Conservation (phyloP, 2,113 vertebrate genomes). For the Smithornis capensis region DNA sequence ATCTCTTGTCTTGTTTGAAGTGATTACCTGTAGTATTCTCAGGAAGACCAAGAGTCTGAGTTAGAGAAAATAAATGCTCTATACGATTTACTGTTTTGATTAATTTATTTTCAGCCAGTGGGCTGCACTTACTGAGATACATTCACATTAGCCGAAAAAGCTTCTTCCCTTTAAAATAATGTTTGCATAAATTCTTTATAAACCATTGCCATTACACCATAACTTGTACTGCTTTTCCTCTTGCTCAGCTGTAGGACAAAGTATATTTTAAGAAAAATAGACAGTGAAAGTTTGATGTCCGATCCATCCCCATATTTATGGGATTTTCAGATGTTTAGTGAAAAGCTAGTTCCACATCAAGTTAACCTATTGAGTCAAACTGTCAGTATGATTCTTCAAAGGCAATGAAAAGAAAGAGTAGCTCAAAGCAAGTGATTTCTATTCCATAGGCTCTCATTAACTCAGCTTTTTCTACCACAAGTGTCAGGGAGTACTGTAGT, state of each 20-base stretch:
- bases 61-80: neutral
- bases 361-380: conserved; percentile 18
- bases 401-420: neutral
- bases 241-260: neutral
- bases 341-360: neutral
- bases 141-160: neutral
- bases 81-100: neutral
- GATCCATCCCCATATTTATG: neutral
- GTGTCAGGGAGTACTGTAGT: neutral
- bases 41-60: neutral
- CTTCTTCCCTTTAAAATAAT: neutral
- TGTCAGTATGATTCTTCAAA: conserved; percentile 21
- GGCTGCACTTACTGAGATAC: neutral
- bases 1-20: neutral
- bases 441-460: conserved; percentile 3
- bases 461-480: neutral
- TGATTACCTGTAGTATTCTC: neutral
- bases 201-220: neutral
- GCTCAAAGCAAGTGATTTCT: conserved; percentile 27
- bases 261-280: neutral
- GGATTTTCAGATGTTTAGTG: neutral
- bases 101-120: neutral
- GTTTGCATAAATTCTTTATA: neutral
- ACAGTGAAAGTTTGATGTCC: neutral
- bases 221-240: neutral